Evolutionary conservation across 2,113 vertebrate species (phyloP), one percentile per base, ranked within the genome.

Genomic region (Telmatochromis bifrenatus): DNA sequence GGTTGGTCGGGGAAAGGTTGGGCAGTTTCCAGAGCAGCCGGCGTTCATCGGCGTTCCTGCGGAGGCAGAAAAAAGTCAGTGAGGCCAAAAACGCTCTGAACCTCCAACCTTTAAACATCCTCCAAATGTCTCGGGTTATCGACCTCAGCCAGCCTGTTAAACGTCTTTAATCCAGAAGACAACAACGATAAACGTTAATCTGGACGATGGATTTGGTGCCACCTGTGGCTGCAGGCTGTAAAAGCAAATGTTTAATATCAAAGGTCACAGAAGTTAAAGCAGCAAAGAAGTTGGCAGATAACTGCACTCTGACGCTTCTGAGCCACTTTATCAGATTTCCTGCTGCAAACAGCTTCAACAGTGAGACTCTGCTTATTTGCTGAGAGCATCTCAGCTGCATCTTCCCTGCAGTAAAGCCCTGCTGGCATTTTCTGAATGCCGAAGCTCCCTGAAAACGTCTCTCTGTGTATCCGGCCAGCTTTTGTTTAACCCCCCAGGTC

Each of bases 1-100:
- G 97, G 3, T 96, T 96, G 51, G 97, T 95, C 0, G 96, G 95
- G 0, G 96, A 97, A 9, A 98, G 83, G 23, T 97, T 98, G 35
- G 98, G 96, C 17, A 99, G 96, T 88, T 97, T 97, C 98, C 98
- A 99, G 54, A 97, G 96, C 89, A 99, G 95, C 37, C 98, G 95
- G 54, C 97, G 97, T 87, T 99, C 98, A 42, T 98, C 97, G 28
- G 97, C 90, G 68, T 97, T 99, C 98, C 98, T 99, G 95, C 6
- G 23, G 80, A 91, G 58, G 81, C 14, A 87, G 58, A 54, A 4
- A 55, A 55, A 1, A 31, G 10, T 79, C 26, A 70, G 84, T 33
- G 47, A 90, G 51, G 39, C 23, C 8, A 2, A 14, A 65, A 2
- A 12, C 4, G 6, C 39, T 75, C 28, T 47, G 15, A 47, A 75